These are phyloP conservation scores for Lasioglossum oenotherae DNA, from an alignment of 2,888 invertebrate species.

Conservation along the genomic window DNA sequence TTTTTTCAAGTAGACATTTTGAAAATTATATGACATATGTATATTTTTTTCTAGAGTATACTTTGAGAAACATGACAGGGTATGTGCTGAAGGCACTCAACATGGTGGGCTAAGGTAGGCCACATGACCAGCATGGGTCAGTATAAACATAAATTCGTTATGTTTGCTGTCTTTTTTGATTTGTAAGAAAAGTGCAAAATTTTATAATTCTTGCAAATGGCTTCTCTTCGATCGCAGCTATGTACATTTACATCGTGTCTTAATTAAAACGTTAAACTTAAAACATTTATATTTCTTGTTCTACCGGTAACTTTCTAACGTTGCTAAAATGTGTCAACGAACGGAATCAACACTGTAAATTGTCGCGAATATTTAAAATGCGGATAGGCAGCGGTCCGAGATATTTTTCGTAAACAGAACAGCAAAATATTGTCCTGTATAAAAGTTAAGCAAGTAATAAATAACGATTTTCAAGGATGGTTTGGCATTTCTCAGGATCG, in stretches of 20 bases:
- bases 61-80: background rate
- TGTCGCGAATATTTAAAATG: background rate
- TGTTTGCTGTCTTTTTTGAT: background rate
- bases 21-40: too few species aligned
- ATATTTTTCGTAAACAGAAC: background rate
- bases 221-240: background rate
- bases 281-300: background rate
- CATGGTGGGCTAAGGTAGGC: too few species aligned
- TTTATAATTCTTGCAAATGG: background rate
- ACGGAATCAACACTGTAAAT: background rate
- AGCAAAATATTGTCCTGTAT: background rate
- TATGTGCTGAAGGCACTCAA: too few species aligned
- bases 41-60: too few species aligned
- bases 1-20: too few species aligned
- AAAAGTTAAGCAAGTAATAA: background rate
- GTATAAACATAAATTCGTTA: background rate
- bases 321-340: background rate
- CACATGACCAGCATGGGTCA: background rate
- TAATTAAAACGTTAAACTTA: background rate
- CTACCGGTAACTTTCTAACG: background rate
- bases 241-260: background rate
- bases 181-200: background rate
- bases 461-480: conserved; percentile 9
- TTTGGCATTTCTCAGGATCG: background rate
- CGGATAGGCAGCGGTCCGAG: background rate